Evolutionary conservation across 2,888 invertebrate genomes (phyloP), one percentile per base, ranked within the genome.

Genomic region (Mythimna lalbum): DNA sequence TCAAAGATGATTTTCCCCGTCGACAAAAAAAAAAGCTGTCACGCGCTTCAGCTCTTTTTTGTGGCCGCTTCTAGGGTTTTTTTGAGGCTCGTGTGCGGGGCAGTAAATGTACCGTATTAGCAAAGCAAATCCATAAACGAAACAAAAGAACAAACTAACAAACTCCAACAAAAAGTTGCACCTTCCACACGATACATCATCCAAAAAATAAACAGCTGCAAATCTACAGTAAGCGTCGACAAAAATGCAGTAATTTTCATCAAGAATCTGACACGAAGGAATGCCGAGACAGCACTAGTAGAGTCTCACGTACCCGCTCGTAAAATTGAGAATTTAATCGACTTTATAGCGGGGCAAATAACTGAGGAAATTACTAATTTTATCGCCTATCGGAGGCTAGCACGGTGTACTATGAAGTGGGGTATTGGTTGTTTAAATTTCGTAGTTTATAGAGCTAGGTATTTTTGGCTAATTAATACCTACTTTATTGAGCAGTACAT

Each of bases 281-380:
- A 80, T 79, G 63, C 62, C 43, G 53, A 52, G 52, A 73, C 68
- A 62, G 39, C 53, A 81, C 73, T 72, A 81, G 74, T 74, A 53
- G 56, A 73, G 76, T 81, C 88, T 86, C 88, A 84, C 76, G 84
- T 78, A 78, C 70, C 64, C 33, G 75, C 68, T 83, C 87, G 84
- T 90, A 90, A 90, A 89, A 83, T 81, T 69, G 72, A 73, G 84
- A 87, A 88, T 88, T 89, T 88, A 89, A 90, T 90, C 88, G 86
- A 81, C 80, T 87, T 87, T 86, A 89, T 80, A 78, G 85, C 83
- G 67, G 62, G 70, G 80, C 71, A 65, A 75, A 75, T 71, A 80
- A 60, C 67, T 73, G 63, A 50, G 66, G 80, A 80, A 84, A 87
- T 86, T 82, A 81, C 82, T 78, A 75, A 79, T 84, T 86, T 88